Evolutionary conservation across 2,797 vertebrate genomes (phyloP), one percentile per base, ranked within the genome.

Genomic region (Parotocinclus haroldoi): DNA sequence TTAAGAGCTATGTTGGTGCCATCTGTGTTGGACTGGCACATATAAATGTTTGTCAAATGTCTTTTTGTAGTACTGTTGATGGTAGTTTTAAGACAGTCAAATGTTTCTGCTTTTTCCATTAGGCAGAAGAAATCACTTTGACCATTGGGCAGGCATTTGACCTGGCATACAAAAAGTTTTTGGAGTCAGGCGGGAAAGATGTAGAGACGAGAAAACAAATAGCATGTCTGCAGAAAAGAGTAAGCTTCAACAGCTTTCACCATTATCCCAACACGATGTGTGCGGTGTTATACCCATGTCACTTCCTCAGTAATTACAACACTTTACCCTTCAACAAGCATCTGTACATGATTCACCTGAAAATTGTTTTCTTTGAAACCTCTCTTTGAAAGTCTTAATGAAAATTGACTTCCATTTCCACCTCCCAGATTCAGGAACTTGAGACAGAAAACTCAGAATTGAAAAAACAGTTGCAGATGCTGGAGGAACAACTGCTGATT

Each of bases 101-200:
- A 63, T 12, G 18, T 18, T 3, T 7, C 10, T 18, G 50, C 9
- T 54, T 10, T 42, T 27, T 44, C 11, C 39, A 76, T 13, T 87
- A 99, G 96, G 96, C 96, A 0, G 96, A 99, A 75, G 96, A 99
- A 83, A 98, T 99, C 77, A 98, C 96, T 69, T 87, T 99, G 72
- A 99, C 96, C 45, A 98, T 99, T 65, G 96, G 96, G 12, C 96
- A 98, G 90, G 96, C 96, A 0, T 99, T 99, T 79, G 96, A 99
- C 84, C 85, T 99, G 84, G 96, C 96, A 57, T 99, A 99, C 84
- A 96, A 95, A 87, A 98, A 99, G 84, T 99, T 98, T 81, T 88
- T 99, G 81, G 96, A 99, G 83, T 98, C 96, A 0, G 96, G 96
- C 79, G 96, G 96, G 79, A 98, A 98, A 89, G 96, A 99, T 39